Base-by-base conservation (phyloP, 2,797 vertebrate species). In the Martes flavigula region DNA sequence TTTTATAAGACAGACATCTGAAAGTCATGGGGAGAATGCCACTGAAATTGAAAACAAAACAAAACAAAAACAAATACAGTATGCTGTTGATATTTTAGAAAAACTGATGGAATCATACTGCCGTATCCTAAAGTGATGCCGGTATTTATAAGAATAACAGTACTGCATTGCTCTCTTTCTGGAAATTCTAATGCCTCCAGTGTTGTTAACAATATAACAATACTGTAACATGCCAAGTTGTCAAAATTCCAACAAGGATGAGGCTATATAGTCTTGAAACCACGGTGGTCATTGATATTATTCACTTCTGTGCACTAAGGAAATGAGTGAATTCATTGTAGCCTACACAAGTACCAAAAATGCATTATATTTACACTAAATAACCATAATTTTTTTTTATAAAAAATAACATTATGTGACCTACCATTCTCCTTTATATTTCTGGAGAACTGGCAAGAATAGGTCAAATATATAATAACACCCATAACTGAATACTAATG, bases 321-420 rank as follows among this genome's bases (percentile, higher is more conserved):
- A 51, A 85, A 43, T 66, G 4, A 91, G 70, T 86, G 43, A 68
- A 48, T 78, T 62, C 46, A 40, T 54, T 86, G 32, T 58, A 21
- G 27, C 20, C 56, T 30, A 51, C 51, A 30, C 43, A 88, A 90
- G 86, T 35, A 68, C 66, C 56, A 48, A 94, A 87, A 87, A 82
- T 25, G 30, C 25, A 51, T 43, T 64, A 17, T 66, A n/a, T 35
- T 90, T 46, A 83, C 25, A 38, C 68, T 72, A 82, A 88, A 38
- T n/a, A 68, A 60, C 87, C 40, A 38, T 46, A 48, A 23, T 58
- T 40, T n/a, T 95, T 95, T 95, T 96, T 93, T 38, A 84, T 56
- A 79, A 94, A 97, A 96, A 92, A n/a, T 15, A 81, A 40, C 11
- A 23, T 51, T 23, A 30, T 32, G 48, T 35, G 62, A 32, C 23